Percentiles rank a stretch among this genome's conserved stretches.
Conservation (phyloP, 2,113 vertebrate species). For the Sorex araneus region DNA sequence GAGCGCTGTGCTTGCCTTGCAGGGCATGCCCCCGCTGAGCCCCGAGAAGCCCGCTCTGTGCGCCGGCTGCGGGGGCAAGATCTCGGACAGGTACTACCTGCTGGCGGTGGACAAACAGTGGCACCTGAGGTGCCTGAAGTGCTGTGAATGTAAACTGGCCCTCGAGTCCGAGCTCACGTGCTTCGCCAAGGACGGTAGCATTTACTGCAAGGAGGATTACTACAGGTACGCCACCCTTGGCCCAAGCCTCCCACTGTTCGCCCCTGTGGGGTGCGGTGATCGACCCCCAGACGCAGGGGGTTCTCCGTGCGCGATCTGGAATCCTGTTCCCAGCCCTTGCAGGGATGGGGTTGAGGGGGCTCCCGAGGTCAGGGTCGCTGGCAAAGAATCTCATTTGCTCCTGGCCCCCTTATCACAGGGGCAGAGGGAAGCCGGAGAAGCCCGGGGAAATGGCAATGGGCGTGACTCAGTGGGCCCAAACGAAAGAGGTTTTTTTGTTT, state of each 20-base stretch:
- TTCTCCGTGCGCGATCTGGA: neutral
- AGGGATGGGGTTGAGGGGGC: too few relatives aligned
- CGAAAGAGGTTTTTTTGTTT: neutral
- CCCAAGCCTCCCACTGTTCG: neutral
- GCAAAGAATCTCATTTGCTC: neutral
- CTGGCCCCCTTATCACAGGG: neutral
- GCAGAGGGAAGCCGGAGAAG: too few relatives aligned
- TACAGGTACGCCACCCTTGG: conserved; percentile 93
- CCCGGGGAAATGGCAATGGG: fast-evolving
- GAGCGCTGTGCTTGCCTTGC: conserved; percentile 80
- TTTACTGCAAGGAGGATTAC: conserved; percentile 99
- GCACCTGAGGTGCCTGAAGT: conserved; percentile 99
- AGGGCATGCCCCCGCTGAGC: conserved; percentile 97
- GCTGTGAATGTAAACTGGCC: conserved; percentile 99
- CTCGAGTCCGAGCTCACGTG: conserved; percentile 99
- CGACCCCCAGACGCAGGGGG: neutral
- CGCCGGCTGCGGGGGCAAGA: conserved; percentile 98
- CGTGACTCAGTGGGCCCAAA: fast-evolving
- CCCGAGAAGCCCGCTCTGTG: conserved; percentile 99
- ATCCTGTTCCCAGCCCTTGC: neutral
- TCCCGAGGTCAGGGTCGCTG: neutral
- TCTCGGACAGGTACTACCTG: conserved; percentile 99
- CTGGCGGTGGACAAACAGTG: conserved; percentile 99
- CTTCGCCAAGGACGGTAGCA: conserved; percentile 99
- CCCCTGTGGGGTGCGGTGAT: neutral